Evolutionary conservation across 2,888 invertebrate genomes (phyloP).

Genomic region (Sarcophaga caerulescens): DNA sequence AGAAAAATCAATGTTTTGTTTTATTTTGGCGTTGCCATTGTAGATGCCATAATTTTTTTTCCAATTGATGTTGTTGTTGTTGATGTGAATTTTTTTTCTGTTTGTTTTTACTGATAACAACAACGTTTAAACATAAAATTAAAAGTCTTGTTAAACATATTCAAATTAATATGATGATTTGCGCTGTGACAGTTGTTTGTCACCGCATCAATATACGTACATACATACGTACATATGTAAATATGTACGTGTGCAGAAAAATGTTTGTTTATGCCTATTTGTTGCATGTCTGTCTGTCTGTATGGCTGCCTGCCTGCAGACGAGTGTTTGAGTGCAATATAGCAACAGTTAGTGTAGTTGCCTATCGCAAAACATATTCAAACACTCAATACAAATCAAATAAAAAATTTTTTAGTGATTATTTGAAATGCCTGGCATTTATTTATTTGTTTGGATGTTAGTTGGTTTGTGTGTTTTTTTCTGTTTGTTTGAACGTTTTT

Average conservation of each 20-base stretch:
- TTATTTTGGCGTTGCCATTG: too few species aligned
- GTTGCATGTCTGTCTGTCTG: neutral
- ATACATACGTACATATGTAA: neutral
- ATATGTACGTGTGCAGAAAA: neutral
- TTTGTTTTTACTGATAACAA: conserved; percentile 18
- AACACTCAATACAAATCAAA: neutral
- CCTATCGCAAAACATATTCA: neutral
- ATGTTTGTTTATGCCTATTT: conserved; percentile 14
- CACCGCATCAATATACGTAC: conserved; percentile 21
- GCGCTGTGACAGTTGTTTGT: conserved; percentile 34
- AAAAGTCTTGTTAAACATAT: conserved; percentile 55
- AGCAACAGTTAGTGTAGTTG: conserved; percentile 36
- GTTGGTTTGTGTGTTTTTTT: neutral
- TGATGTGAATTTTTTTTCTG: neutral
- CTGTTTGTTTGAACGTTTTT: neutral
- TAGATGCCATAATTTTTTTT: neutral
- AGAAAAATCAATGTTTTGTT: too few species aligned
- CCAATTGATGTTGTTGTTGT: neutral
- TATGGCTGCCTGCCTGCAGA: neutral
- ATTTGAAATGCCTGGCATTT: neutral
- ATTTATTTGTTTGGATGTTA: neutral
- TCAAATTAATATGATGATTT: conserved; percentile 54
- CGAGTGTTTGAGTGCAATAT: neutral
- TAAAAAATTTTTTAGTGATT: neutral
- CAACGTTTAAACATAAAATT: conserved; percentile 50